A percentile compares a stretch with the other conserved stretches of the same genome.
phyloP scores from a whole-genome alignment of 2,797 vertebrate genomes.

The Trichosurus vulpecula region DNA sequence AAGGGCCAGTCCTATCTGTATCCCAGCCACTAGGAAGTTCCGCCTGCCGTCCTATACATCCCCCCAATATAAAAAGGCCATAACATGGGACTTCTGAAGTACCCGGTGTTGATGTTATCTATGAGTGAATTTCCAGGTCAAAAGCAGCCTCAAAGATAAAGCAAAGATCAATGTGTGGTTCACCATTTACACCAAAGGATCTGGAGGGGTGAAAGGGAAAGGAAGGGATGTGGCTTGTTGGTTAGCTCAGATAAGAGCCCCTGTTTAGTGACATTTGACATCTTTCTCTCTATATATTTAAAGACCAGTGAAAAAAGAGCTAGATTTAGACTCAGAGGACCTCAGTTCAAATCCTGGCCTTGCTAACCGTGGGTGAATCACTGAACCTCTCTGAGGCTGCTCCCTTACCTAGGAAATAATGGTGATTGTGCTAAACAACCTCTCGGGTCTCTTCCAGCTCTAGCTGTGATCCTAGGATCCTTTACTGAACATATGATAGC shows the following conservation, averaged over 20 bases:
- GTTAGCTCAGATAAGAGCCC: not conserved
- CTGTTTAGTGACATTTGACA: not conserved
- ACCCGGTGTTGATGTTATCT: conserved; percentile 26
- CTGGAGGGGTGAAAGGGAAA: not conserved
- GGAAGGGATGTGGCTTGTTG: not conserved
- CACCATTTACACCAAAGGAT: conserved; percentile 48
- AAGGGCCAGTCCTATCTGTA: not conserved
- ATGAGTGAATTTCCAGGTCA: conserved; percentile 35
- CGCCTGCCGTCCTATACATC: not conserved
- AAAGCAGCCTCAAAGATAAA: conserved; percentile 37
- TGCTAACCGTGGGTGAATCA: not conserved
- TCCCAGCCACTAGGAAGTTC: conserved; percentile 6
- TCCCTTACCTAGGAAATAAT: not conserved
- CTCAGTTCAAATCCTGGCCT: not conserved
- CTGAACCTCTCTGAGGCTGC: too few species aligned
- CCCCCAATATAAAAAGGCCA: conserved; percentile 21
- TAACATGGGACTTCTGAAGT: conserved; percentile 1
- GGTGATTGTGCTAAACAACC: not conserved
- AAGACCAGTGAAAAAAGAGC: not conserved
- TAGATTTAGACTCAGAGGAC: not conserved
- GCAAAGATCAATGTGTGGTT: conserved; percentile 42
- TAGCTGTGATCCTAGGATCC: not conserved
- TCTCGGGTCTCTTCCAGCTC: not conserved
- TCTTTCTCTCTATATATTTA: not conserved
- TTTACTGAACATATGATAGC: not conserved